A percentile compares a stretch with the other conserved stretches of the same genome.
phyloP scores from a whole-genome alignment of 1,140 invertebrate genomes.

The Listronotus oregonensis region DNA sequence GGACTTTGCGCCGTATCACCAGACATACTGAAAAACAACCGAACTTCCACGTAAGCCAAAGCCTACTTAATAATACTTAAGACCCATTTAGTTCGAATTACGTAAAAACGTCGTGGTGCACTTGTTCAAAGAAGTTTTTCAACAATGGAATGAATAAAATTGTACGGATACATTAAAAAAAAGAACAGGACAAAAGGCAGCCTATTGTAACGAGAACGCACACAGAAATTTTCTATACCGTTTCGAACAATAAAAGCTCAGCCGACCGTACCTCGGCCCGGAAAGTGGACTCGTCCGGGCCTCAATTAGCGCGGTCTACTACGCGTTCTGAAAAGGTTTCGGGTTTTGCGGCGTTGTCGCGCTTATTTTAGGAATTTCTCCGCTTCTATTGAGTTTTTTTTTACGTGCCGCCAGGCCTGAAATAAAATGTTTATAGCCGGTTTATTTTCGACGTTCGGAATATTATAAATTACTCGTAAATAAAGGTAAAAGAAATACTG shows the following conservation, averaged over 20 bases:
- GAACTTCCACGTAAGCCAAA: background rate
- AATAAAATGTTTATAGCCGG: slow-evolving; percentile 14
- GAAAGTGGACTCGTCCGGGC: slow-evolving; percentile 47
- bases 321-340: slow-evolving; percentile 49
- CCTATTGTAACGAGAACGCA: slow-evolving; percentile 26
- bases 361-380: slow-evolving; percentile 3
- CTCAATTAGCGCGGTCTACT: slow-evolving; percentile 52
- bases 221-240: slow-evolving; percentile 12
- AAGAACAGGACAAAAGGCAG: slow-evolving; percentile 2
- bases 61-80: background rate
- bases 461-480: slow-evolving; percentile 1
- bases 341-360: slow-evolving; percentile 37
- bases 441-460: slow-evolving; percentile 27
- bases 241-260: slow-evolving; percentile 30
- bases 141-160: background rate
- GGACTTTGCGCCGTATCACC: slow-evolving; percentile 3
- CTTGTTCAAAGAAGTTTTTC: no score
- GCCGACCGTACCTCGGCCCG: slow-evolving; percentile 38
- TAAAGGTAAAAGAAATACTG: slow-evolving; percentile 1
- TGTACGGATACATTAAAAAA: slow-evolving; percentile 15
- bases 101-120: no score
- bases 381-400: slow-evolving; percentile 25
- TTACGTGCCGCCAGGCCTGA: slow-evolving; percentile 30
- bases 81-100: background rate
- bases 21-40: background rate